Base-by-base conservation (phyloP, 2,797 vertebrate genomes). In the Petrocephalus schoutedeni region DNA sequence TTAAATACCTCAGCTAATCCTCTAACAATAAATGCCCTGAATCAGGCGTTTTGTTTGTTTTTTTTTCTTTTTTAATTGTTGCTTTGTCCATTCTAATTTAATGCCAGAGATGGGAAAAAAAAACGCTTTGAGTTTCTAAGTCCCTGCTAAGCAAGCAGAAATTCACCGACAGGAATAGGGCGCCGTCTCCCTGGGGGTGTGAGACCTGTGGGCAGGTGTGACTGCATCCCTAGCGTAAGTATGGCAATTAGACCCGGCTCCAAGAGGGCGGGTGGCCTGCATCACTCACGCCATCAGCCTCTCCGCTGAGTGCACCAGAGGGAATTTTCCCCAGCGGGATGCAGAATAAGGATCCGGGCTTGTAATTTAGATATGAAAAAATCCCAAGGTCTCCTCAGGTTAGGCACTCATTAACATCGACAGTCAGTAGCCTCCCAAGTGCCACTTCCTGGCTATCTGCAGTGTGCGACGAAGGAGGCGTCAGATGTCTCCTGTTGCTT, bases 191-290 rank as follows among this genome's bases (percentile, higher is more conserved):
- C 84, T 88, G 90, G 90, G 89, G 89, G 91, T 90, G 41, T 2
- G 49, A 57, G 53, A 28, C 91, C 92, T 90, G 87, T 82, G 92
- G 92, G 91, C 92, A 91, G 89, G 90, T 88, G 93, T 91, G 91
- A 90, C 91, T 90, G 89, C 91, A 89, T 91, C 14, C 56, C 32
- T 90, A 71, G 86, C 10, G 59, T 67, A 21, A 87, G 64, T 89
- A 87, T 16, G 56, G 56, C 77, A 87, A 87, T 85, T 85, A 61
- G 61, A 71, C 49, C 80, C 16, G 82, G 85, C 86, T 89, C 59
- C 10, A 59, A 12, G 10, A 32, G 28, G 2, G 54, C 5, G 2
- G 23, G 45, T 41, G 54, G 28, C 85, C 54, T 59, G 85, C 56
- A 12, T 12, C 10, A 16, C 85, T 41, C 56, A 10, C 36, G 54